Evolutionary conservation across 2,888 invertebrate genomes (phyloP).

Genomic region (Orthosia gracilis): DNA sequence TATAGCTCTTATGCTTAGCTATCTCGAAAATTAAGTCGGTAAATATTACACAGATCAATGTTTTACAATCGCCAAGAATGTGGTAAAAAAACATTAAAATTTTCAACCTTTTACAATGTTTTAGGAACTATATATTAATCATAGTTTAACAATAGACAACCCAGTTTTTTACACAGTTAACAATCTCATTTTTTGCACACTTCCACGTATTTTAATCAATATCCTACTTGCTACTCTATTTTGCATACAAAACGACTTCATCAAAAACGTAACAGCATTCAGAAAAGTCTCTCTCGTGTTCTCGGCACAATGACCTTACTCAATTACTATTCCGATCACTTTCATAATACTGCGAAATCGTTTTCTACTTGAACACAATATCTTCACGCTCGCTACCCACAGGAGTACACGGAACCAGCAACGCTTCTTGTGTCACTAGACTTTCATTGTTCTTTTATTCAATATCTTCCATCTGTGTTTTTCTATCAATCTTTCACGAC

Average conservation of each 20-base stretch:
- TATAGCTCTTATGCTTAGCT: not conserved
- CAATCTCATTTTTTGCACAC: not conserved
- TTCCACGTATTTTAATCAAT: not conserved
- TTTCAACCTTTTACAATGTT: not conserved
- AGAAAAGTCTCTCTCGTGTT: not conserved
- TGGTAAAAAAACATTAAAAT: not conserved
- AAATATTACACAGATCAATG: not conserved
- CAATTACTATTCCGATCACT: constrained; percentile 48
- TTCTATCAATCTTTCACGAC: constrained; percentile 35
- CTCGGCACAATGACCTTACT: constrained; percentile 39
- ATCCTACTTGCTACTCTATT: not conserved
- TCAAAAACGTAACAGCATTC: not conserved
- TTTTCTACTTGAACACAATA: constrained; percentile 17
- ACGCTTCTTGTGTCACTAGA: not conserved
- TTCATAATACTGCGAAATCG: constrained; percentile 45
- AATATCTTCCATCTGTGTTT: not conserved
- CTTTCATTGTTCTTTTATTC: not conserved
- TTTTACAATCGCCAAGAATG: not conserved
- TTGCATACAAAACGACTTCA: not conserved
- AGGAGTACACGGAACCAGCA: not conserved
- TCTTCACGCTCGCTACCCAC: constrained; percentile 10
- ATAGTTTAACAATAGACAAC: constrained; percentile 7
- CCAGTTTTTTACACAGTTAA: not conserved
- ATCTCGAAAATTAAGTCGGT: not conserved
- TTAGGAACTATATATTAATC: constrained; percentile 37